Evolutionary conservation across 2,888 invertebrate genomes (phyloP), one percentile per base, ranked within the genome.

Genomic region (Nemoura dubitans): DNA sequence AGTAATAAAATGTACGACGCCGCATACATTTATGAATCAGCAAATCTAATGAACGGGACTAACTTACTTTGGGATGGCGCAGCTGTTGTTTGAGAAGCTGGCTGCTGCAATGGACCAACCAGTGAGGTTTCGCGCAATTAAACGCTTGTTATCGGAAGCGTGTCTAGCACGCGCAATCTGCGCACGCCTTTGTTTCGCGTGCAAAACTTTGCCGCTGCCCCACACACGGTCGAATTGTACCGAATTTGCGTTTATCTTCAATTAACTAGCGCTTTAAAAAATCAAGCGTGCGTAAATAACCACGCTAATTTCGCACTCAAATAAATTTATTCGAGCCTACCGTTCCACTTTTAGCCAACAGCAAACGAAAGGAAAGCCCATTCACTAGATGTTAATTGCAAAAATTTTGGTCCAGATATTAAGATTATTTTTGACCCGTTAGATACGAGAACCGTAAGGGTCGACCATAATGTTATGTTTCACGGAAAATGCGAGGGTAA

Each of bases 1-100:
- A 59, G 59, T 59, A 59, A 59, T 59, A 81, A 81, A 81, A n/a
- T 81, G 21, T 27, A 81, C 29, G 81, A 81, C 59, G 59, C 59
- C 59, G 59, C 59, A 59, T 10, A 59, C 10, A 59, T 59, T 10
- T 59, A n/a, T 14, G 78, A 30, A 30, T 30, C 81, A 21, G 3
- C 1, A 21, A 29, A 81, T 21, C 81, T 81, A 10, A 81, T 81
- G 81, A 81, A 81, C 0, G 30, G 14, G 30, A 29, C 21, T 29
- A 27, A 78, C 25, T 78, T 78, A 78, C 14, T 0, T 1, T 25
- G 78, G 27, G 28, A 59, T 59, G 59, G 21, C 21, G 59, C 59
- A 59, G 59, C 59, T 59, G 59, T 21, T 59, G 59, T 59, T 59
- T 59, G 6, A 21, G 59, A 59, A 59, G 59, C 21, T 21, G 14